phyloP scores from a whole-genome alignment of 2,797 vertebrate species.

The Distichodus sexfasciatus region DNA sequence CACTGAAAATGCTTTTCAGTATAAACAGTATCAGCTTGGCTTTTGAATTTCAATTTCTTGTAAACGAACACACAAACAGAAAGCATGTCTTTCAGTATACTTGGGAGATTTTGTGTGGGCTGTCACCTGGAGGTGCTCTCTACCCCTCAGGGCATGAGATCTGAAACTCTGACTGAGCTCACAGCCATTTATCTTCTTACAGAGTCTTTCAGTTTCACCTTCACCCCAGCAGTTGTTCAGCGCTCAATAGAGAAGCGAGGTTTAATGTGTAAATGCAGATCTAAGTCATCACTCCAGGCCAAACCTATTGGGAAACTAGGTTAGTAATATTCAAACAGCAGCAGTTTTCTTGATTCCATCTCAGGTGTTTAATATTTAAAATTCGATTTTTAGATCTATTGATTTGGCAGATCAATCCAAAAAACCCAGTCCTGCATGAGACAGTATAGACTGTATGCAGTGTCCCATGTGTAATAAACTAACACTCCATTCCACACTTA shows the following conservation, averaged over 20 bases:
- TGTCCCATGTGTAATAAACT: not conserved
- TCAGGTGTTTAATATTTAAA: not conserved
- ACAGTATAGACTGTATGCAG: not conserved
- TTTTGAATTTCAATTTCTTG: too few relatives aligned
- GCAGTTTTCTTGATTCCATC: not conserved
- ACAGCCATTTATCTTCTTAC: constrained; percentile 41
- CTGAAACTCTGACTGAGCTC: constrained; percentile 14
- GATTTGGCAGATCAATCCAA: not conserved
- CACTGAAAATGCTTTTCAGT: too few relatives aligned
- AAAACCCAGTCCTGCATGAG: not conserved
- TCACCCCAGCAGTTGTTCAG: constrained; percentile 30
- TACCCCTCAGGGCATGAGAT: constrained; percentile 26
- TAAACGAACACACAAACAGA: not conserved
- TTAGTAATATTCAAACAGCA: not conserved
- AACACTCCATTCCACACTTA: constrained; percentile 37
- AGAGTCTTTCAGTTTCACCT: constrained; percentile 23
- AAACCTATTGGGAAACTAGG: not conserved
- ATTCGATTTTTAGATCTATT: not conserved
- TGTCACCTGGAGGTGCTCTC: not conserved
- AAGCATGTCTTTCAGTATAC: not conserved
- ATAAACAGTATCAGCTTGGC: too few relatives aligned
- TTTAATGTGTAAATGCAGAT: constrained; percentile 29
- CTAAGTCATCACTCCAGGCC: too few relatives aligned
- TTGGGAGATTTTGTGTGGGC: not conserved
- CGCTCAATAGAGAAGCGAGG: constrained; percentile 24